Conservation (phyloP, 2,888 invertebrate species). For the Tiphia femorata region DNA sequence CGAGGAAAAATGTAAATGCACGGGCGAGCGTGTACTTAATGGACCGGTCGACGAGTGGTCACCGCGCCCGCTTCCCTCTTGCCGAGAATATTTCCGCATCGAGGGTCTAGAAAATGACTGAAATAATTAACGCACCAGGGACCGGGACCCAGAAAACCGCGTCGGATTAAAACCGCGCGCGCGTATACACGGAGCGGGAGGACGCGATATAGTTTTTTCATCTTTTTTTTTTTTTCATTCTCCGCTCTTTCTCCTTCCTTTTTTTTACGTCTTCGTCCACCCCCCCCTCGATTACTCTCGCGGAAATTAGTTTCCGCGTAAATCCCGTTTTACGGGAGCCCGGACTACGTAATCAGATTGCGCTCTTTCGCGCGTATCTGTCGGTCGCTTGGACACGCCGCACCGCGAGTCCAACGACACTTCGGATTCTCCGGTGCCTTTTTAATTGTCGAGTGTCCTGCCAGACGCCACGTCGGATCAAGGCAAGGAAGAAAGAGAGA, state of each 20-base stretch:
- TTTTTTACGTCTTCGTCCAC: too few species aligned
- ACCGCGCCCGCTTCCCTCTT: too few species aligned
- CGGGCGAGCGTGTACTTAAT: too few species aligned
- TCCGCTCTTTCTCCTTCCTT: neutral
- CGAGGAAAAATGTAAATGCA: too few species aligned
- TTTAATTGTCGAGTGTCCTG: too few species aligned
- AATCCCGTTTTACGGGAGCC: slow-evolving; percentile 16
- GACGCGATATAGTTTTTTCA: neutral
- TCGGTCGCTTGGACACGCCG: too few species aligned
- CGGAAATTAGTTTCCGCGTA: neutral
- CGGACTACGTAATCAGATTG: slow-evolving; percentile 10
- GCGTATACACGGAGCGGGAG: slow-evolving; percentile 8
- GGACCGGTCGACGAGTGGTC: too few species aligned
- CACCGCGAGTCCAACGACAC: too few species aligned
- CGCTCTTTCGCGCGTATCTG: slow-evolving; percentile 14
- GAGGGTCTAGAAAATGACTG: neutral
- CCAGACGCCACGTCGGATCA: neutral
- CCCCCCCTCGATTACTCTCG: neutral
- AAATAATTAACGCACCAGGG: neutral
- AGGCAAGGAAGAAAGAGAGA: neutral
- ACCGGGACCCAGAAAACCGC: slow-evolving; percentile 16
- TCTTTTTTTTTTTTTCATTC: neutral
- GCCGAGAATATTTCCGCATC: slow-evolving; percentile 15
- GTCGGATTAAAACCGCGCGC: too few species aligned
- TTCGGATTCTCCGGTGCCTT: too few species aligned